Percentiles rank a stretch among this genome's conserved stretches.
Evolutionary conservation across 1,140 invertebrate species (phyloP).

Genomic region (Geopemphigus sp.): DNA sequence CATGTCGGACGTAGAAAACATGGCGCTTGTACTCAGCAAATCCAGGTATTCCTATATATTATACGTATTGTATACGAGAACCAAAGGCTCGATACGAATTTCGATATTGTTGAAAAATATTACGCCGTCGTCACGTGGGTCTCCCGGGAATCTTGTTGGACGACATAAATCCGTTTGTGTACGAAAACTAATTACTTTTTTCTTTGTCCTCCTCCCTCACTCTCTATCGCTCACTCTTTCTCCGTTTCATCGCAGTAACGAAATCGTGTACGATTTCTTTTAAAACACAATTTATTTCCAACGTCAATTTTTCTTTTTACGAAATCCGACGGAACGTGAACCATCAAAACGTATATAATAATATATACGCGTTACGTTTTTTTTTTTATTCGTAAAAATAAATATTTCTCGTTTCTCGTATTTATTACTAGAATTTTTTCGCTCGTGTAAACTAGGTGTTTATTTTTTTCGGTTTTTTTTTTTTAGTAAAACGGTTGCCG

Average conservation of each 20-base stretch:
- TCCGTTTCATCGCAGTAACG: too few relatives aligned
- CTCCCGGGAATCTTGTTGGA: not conserved
- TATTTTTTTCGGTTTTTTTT: not conserved
- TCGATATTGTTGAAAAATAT: not conserved
- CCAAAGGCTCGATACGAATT: not conserved
- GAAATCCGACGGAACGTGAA: not conserved
- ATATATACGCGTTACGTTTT: too few relatives aligned
- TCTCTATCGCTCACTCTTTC: too few relatives aligned
- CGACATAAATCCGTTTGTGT: not conserved
- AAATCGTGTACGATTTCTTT: not conserved
- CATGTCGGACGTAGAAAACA: slow-evolving; percentile 94
- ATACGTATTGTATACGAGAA: not conserved
- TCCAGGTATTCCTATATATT: slow-evolving; percentile 62
- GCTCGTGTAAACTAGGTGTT: not conserved
- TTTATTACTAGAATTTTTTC: not conserved
- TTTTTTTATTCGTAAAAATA: too few relatives aligned
- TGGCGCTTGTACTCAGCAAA: slow-evolving; percentile 86
- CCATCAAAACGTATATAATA: too few relatives aligned
- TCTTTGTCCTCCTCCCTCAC: too few relatives aligned
- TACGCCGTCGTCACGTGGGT: not conserved
- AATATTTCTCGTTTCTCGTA: too few relatives aligned
- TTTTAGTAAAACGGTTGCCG: slow-evolving; percentile 85
- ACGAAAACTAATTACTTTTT: too few relatives aligned
- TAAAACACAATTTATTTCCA: not conserved
- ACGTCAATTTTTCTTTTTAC: slow-evolving; percentile 1